Evolutionary conservation across 2,113 vertebrate genomes (phyloP), one percentile per base, ranked within the genome.

Genomic region (Oncorhynchus clarkii): DNA sequence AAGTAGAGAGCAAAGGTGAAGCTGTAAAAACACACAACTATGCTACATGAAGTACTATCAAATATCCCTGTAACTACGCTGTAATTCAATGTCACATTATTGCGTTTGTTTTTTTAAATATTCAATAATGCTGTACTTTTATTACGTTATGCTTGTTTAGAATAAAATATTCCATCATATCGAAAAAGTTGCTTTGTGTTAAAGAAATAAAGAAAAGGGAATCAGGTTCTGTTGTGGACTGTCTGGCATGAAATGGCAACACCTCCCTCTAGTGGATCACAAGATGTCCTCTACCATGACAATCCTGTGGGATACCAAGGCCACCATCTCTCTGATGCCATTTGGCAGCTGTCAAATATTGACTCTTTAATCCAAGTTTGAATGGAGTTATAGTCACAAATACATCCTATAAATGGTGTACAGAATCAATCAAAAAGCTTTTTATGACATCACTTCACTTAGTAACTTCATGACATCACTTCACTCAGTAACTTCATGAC

Each of bases 151-250:
- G 79, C 13, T 31, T 67, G 29, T 39, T 31, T 68, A 20, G 39
- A 86, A 84, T 91, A 90, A 88, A 90, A 27, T 66, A 14, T 78
- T 13, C 16, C 14, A 34, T 73, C 1, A 24, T 64, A 31, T 26
- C 64, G 6, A 8, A 3, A 48, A 49, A 51, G 27, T 5, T 70
- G 11, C 51, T 27, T 57, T 59, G 49, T 8, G 22, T 16, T 27
- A 45, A 22, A 67, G 67, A 68, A 16, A 27, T 51, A 13, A 22
- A 26, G 45, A 5, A 51, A 67, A 6, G 13, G 39, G 49, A 51
- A 51, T 14, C 49, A 5, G 49, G 16, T 54, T 18, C 16, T 54
- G 14, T 18, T 54, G 51, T 54, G 14, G 13, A 16, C 51, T n/a
- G 60, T 24, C 60, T 22, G 22, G n/a, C 11, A 66, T 26, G 14